Conservation (phyloP, 2,797 vertebrate genomes). For the Lepilemur ruficaudatus region DNA sequence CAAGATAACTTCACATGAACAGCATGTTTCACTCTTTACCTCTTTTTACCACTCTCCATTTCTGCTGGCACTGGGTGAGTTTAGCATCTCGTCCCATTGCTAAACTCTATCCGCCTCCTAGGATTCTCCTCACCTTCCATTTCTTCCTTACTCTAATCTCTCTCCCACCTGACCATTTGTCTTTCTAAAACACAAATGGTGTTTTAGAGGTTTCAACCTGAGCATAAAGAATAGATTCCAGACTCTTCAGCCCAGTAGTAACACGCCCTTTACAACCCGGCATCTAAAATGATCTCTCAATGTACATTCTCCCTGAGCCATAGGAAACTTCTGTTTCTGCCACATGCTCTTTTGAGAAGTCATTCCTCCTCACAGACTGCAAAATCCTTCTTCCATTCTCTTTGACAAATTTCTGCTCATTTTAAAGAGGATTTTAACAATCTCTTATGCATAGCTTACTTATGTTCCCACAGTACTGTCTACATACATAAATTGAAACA, state of each 20-base stretch:
- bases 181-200: background rate
- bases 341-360: background rate
- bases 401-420: background rate
- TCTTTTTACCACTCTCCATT: background rate
- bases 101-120: background rate
- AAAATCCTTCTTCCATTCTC: background rate
- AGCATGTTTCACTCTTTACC: background rate
- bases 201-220: background rate
- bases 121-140: background rate
- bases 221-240: background rate
- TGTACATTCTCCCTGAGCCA: background rate
- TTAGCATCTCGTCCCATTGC: background rate
- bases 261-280: background rate
- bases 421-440: background rate
- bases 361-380: background rate
- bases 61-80: background rate
- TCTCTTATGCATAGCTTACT: constrained; percentile 22
- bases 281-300: background rate
- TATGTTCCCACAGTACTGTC: background rate
- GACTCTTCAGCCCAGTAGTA: background rate
- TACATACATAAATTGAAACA: constrained; percentile 20
- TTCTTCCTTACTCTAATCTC: background rate
- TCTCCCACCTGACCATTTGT: background rate
- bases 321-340: background rate
- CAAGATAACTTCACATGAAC: background rate